phyloP scores from a whole-genome alignment of 2,888 invertebrate species.

The Fissipunctia ypsillon region DNA sequence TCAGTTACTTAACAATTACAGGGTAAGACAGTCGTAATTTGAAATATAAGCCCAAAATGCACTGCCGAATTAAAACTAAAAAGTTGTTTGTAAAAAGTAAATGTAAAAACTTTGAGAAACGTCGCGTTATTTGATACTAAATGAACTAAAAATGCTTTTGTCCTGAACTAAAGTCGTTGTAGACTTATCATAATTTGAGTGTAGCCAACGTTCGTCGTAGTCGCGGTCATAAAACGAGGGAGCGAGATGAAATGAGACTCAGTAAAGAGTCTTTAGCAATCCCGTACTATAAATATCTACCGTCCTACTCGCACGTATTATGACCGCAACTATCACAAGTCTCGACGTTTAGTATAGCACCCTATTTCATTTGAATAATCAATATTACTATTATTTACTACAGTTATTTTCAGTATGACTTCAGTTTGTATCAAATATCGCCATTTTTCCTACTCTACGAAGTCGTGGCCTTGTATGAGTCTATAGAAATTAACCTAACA shows the following conservation, averaged over 20 bases:
- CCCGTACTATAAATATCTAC: not conserved
- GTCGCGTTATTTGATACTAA: constrained; percentile 37
- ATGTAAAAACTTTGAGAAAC: constrained; percentile 18
- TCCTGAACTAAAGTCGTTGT: constrained; percentile 43
- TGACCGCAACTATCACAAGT: not conserved
- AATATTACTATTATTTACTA: not conserved
- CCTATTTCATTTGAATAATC: not conserved
- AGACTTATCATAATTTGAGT: constrained; percentile 39
- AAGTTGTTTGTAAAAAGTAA: constrained; percentile 31
- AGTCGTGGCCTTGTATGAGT: constrained; percentile 61
- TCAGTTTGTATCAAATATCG: constrained; percentile 30
- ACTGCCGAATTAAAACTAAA: constrained; percentile 46
- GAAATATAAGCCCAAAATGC: constrained; percentile 43
- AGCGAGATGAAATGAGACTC: not conserved
- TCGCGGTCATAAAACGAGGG: not conserved
- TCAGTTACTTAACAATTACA: constrained; percentile 63
- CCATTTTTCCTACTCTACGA: constrained; percentile 30
- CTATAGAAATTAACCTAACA: constrained; percentile 35
- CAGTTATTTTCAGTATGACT: not conserved
- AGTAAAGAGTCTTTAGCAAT: not conserved
- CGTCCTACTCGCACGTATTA: not conserved
- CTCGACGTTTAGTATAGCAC: not conserved
- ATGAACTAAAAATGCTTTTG: not conserved
- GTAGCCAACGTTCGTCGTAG: not conserved
- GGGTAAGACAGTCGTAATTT: constrained; percentile 56